Conservation (phyloP, 1,140 invertebrate species). For the Orius insidiosus region DNA sequence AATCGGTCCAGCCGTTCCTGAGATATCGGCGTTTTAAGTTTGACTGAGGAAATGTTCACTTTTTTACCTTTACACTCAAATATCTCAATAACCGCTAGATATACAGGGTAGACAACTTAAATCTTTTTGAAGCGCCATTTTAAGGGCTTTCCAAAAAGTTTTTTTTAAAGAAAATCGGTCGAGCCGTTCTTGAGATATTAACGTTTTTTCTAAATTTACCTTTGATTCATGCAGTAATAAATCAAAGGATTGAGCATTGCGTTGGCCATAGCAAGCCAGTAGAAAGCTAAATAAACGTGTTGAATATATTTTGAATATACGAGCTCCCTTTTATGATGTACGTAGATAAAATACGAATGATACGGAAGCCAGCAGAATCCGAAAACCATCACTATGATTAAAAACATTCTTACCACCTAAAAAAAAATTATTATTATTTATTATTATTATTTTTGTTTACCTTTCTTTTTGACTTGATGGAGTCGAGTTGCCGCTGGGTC, state of each 20-base stretch:
- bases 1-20: no score
- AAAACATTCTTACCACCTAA: slow-evolving; percentile 73
- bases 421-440: slow-evolving; percentile 16
- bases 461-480: slow-evolving; percentile 73
- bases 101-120: no score
- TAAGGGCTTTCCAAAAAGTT: no score
- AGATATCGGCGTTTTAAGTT: no score
- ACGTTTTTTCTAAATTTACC: no score
- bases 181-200: no score
- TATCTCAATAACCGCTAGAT: no score
- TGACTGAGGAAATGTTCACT: no score
- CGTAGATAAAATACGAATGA: slow-evolving; percentile 73
- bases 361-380: slow-evolving; percentile 79
- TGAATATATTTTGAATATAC: slow-evolving; percentile 54
- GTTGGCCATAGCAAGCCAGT: slow-evolving; percentile 84
- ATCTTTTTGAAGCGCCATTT: no score
- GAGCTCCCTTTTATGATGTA: slow-evolving; percentile 48
- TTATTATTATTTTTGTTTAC: slow-evolving; percentile 30
- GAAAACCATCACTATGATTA: slow-evolving; percentile 64
- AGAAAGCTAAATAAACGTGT: slow-evolving; percentile 65
- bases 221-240: slow-evolving; percentile 82
- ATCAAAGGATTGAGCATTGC: slow-evolving; percentile 82
- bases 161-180: no score
- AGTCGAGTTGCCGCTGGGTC: slow-evolving; percentile 63
- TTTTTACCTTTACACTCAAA: no score